A percentile compares a stretch with the other conserved stretches of the same genome.
These are phyloP conservation scores for Brienomyrus brachyistius DNA, from an alignment of 2,113 vertebrate species.

Conservation along the genomic window DNA sequence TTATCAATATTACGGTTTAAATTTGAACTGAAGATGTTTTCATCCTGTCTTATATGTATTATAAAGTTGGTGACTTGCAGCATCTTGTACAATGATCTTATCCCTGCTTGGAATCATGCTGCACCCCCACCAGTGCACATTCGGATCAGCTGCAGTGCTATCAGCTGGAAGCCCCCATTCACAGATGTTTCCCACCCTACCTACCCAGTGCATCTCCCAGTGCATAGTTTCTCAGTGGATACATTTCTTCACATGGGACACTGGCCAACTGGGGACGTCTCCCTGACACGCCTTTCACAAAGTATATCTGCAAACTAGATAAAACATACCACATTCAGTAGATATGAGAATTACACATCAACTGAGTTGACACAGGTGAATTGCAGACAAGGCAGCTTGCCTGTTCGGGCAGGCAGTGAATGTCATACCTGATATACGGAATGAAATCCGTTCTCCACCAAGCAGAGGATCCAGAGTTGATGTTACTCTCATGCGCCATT, in stretches of 20 bases:
- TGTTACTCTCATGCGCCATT: not conserved
- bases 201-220: not conserved
- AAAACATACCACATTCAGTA: not conserved
- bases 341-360: not conserved
- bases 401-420: not conserved
- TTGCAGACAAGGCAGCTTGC: not conserved
- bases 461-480: not conserved
- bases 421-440: not conserved
- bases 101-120: not conserved
- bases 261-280: not conserved
- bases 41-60: not conserved
- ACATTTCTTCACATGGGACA: no score
- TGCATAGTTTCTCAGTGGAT: no score
- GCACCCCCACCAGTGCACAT: not conserved
- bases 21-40: not conserved
- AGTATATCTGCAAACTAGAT: not conserved
- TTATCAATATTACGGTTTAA: not conserved
- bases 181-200: not conserved
- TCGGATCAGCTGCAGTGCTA: not conserved
- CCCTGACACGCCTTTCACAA: not conserved
- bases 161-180: not conserved
- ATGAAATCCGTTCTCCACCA: not conserved
- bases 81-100: not conserved
- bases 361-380: not conserved
- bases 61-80: not conserved